phyloP scores from a whole-genome alignment of 2,888 invertebrate species.

The Cerceris rybyensis region DNA sequence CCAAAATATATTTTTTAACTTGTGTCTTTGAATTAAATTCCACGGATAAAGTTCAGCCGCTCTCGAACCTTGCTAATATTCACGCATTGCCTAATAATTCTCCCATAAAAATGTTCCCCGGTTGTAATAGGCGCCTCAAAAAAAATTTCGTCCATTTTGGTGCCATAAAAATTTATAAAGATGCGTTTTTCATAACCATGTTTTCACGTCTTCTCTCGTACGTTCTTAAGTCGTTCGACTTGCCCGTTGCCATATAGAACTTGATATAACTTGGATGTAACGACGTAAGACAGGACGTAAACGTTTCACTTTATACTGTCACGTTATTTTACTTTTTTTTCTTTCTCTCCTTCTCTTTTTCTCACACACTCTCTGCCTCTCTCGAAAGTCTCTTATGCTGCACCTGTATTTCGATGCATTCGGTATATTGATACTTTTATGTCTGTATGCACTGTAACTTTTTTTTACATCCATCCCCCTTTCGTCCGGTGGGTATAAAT shows the following conservation, averaged over 20 bases:
- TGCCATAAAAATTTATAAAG: slow-evolving; percentile 3
- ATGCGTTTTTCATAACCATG: slow-evolving; percentile 12
- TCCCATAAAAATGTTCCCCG: no score
- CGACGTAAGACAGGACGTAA: slow-evolving; percentile 21
- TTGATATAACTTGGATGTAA: slow-evolving; percentile 16
- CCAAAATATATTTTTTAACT: no score
- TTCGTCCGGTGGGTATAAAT: slow-evolving; percentile 25
- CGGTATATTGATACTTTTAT: slow-evolving; percentile 21
- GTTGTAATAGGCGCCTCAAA: background rate
- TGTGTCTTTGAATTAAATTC: no score
- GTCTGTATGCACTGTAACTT: background rate
- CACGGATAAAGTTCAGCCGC: no score
- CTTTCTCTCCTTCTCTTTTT: background rate
- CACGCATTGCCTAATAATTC: no score
- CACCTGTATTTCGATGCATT: slow-evolving; percentile 2
- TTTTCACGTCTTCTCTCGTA: slow-evolving; percentile 2
- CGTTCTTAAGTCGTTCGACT: slow-evolving; percentile 10
- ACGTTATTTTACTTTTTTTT: background rate
- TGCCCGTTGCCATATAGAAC: slow-evolving; percentile 27
- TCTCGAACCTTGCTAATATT: no score
- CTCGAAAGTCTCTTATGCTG: no score
- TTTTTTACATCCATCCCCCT: background rate
- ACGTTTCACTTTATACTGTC: slow-evolving; percentile 4
- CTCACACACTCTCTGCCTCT: background rate
- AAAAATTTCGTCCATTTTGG: background rate